Conservation (phyloP, 37 sponge, comb jelly and placozoan genomes). For the Mnemiopsis leidyi region DNA sequence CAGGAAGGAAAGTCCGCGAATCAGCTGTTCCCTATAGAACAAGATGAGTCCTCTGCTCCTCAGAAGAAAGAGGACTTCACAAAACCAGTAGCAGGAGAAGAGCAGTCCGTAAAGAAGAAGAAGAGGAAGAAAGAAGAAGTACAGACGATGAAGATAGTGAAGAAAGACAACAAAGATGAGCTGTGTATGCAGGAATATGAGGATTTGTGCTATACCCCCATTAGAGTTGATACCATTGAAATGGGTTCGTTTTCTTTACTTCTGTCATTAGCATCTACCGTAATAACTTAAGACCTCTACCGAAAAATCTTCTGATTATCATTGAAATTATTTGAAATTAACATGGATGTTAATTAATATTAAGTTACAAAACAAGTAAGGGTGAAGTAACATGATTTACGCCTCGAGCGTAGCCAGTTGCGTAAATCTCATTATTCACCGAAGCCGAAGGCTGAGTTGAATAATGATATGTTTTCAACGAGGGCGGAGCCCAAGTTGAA, state of each 20-base stretch:
- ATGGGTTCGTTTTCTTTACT: constrained; percentile 54
- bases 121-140: constrained; percentile 20
- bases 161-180: constrained; percentile 44
- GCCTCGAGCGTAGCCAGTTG: too few relatives aligned
- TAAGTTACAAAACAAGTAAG: too few relatives aligned
- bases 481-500: too few relatives aligned
- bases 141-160: not conserved
- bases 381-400: too few relatives aligned
- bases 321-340: too few relatives aligned
- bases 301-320: too few relatives aligned
- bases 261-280: not conserved
- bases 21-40: not conserved
- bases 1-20: not conserved
- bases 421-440: too few relatives aligned
- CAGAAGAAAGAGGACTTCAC: not conserved
- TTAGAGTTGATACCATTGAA: constrained; percentile 56
- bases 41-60: not conserved
- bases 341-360: too few relatives aligned
- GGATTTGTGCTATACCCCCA: constrained; percentile 52
- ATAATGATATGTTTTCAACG: too few relatives aligned
- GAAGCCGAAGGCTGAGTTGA: too few relatives aligned
- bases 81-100: not conserved
- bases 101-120: not conserved
- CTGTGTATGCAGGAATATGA: constrained; percentile 56
- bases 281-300: not conserved